These are phyloP conservation scores for Esox masquinongy DNA, from an alignment of 2,797 vertebrate species.

Conservation along the genomic window DNA sequence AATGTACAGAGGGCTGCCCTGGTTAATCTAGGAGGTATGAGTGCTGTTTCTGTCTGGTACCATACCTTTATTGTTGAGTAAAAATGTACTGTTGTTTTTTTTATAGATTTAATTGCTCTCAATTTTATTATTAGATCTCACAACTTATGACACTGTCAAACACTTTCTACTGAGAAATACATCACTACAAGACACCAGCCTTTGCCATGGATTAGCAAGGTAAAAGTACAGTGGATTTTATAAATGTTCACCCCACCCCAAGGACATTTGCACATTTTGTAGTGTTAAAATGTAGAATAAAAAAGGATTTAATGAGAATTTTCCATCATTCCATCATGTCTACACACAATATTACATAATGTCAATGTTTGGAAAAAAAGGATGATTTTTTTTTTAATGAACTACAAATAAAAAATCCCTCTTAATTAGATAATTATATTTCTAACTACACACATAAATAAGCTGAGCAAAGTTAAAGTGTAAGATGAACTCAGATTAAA, in stretches of 20 bases:
- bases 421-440: too few species aligned
- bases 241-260: not conserved
- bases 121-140: slow-evolving; percentile 70
- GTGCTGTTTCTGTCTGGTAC: not conserved
- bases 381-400: too few species aligned
- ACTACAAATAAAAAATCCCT: too few species aligned
- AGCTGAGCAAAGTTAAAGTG: too few species aligned
- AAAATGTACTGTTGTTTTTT: not conserved
- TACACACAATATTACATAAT: too few species aligned
- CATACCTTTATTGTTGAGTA: not conserved
- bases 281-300: too few species aligned
- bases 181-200: slow-evolving; percentile 73
- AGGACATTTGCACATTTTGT: too few species aligned
- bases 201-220: slow-evolving; percentile 78
- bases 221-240: slow-evolving; percentile 15
- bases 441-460: too few species aligned
- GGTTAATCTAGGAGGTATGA: slow-evolving; percentile 84
- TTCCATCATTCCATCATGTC: too few species aligned
- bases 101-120: not conserved
- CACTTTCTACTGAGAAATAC: slow-evolving; percentile 81
- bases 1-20: slow-evolving; percentile 85
- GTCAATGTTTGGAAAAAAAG: not conserved
- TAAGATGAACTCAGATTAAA: too few species aligned
- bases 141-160: slow-evolving; percentile 84
- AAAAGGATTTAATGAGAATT: too few species aligned